phyloP scores from a whole-genome alignment of 92 coral and sea anemone genomes.

The Siderastrea radians region DNA sequence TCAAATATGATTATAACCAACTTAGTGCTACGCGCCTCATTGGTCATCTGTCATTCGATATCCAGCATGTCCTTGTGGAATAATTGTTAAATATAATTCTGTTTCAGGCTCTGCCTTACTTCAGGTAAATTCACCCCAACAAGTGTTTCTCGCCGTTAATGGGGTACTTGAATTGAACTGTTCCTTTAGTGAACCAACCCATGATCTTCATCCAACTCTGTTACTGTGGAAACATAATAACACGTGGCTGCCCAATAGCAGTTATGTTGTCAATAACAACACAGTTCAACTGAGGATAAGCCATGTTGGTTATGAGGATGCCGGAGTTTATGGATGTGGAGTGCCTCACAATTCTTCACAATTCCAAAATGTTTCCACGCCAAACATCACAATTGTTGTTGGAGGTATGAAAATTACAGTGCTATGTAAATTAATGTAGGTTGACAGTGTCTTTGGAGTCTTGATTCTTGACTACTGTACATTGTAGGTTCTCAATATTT shows the following conservation, averaged over 20 bases:
- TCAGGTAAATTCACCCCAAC: background rate
- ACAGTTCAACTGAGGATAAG: conserved; percentile 24
- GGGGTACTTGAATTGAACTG: conserved; percentile 23
- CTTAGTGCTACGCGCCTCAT: too few species aligned
- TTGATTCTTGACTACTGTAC: background rate
- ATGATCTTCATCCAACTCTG: background rate
- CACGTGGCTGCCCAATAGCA: background rate
- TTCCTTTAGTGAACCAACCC: background rate
- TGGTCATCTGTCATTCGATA: too few species aligned
- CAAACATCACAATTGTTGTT: background rate
- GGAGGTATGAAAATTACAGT: conserved; percentile 15
- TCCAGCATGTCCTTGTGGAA: too few species aligned
- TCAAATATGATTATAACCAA: too few species aligned
- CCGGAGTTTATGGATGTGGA: conserved; percentile 31
- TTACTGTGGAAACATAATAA: conserved; percentile 15
- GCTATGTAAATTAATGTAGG: too few species aligned
- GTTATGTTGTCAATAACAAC: background rate
- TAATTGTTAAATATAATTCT: background rate
- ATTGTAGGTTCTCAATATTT: background rate
- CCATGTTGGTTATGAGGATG: background rate
- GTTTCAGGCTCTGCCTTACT: background rate
- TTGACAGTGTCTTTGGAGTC: background rate
- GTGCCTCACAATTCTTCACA: background rate
- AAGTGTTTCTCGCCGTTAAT: conserved; percentile 2
- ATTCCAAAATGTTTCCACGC: background rate